Base-by-base conservation (phyloP, 2,888 invertebrate species). In the Synanthedon formicaeformis region DNA sequence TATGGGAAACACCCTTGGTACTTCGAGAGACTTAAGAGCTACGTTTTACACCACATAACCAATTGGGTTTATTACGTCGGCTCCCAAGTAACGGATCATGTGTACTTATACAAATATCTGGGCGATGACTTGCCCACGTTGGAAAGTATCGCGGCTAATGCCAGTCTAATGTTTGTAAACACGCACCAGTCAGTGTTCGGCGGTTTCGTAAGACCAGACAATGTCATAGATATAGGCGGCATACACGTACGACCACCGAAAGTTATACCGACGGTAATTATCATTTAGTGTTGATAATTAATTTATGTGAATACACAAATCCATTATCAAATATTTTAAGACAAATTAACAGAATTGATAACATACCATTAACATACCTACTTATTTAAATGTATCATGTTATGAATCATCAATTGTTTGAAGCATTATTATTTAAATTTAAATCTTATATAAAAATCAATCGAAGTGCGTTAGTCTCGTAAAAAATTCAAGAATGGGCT, bases 191-290 rank as follows among this genome's bases (percentile, higher is more conserved):
- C 91, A 0, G 69, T 92, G 23, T 88, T 89, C 60, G 90, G 91
- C 12, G 88, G 90, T 52, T 78, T 89, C 55, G 90, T 90, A 12
- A 73, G 84, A 41, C 75, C 90, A 1, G 90, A 90, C 40, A 90
- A 90, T 61, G 83, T 92, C 13, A 81, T 93, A 53, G 92, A 91
- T 72, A 85, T 92, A 51, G 92, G 91, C 41, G 92, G 92, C n/a
- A 82, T 91, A 58, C 91, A 91, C 59, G 81, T 92, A 12, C 77
- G 78, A 55, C 75, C 81, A 2, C 69, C 81, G 0, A 84, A 88
- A 62, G 65, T 83, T 48, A 69, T 92, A 53, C 89, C 91, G 0
- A 68, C 78, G 60, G 89, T 88, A 61, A 78, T 83, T 77, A 53
- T 34, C 8, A 10, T 23, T 23, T 23, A 23, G 10, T 34, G 34